Base-by-base conservation (phyloP, 1,140 invertebrate genomes). In the Rhagoletis zephyria region DNA sequence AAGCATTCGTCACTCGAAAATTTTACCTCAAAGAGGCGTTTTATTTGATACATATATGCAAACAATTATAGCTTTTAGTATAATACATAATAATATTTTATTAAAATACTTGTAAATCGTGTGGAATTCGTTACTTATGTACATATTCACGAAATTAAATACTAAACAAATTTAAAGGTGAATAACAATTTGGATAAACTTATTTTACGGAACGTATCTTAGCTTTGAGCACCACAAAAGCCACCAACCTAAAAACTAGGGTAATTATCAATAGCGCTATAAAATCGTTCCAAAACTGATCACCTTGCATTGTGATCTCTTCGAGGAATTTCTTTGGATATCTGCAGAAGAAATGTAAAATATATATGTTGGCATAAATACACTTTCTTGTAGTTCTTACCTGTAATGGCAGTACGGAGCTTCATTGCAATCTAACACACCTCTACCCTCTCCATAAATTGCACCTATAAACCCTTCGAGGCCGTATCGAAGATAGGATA, bases 401-500 rank as follows among this genome's bases (percentile, higher is more conserved):
- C 93, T 96, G 90, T 96, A 97, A 91, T 97, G 96, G 88, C 97
- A 97, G 88, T 97, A 97, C 4, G 90, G 88, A 30, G 92, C 93
- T 85, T 94, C 93, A 86, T 95, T 93, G 90, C 96, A 97, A 0
- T 94, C 93, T 10, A 97, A 92, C 6, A 93, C 94, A 1, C 94
- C 93, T 87, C 97, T 94, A 89, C 97, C 93, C 61, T 96, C 91
- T 0, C 97, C 97, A 90, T 98, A 98, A 85, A 98, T 96, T 3
- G 97, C 95, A n/a, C 95, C 94, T 16, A 97, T 95, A 64, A 94
- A 94, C 77, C 97, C 97, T 93, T 98, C 97, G n/a, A 98, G 94
- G 4, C 96, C 96, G 90, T 97, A 98, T 90, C 97, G 94, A 42
- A 98, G 93, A 90, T 97, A 98, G 19, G 97, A 98, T 67, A 98